These are phyloP conservation scores for Pandemis heparana DNA, from an alignment of 2,888 invertebrate species.

Conservation along the genomic window DNA sequence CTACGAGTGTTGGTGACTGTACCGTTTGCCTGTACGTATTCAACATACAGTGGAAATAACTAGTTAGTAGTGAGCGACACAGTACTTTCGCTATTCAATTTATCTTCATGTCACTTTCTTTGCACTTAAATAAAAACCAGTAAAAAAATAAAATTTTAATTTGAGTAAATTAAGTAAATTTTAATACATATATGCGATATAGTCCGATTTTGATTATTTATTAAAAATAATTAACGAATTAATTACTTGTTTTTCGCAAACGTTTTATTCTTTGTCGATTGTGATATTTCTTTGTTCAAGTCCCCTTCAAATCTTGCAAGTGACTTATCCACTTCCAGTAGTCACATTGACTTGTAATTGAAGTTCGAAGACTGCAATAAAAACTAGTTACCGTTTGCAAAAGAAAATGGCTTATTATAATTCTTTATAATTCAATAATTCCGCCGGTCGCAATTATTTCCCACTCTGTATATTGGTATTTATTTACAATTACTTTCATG, in stretches of 20 bases:
- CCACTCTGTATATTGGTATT: background rate
- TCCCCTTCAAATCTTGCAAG: too few relatives aligned
- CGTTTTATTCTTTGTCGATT: too few relatives aligned
- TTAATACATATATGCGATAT: background rate
- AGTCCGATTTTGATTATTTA: too few relatives aligned
- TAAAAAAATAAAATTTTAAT: background rate
- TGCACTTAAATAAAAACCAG: background rate
- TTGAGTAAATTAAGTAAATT: background rate
- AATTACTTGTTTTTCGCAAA: too few relatives aligned
- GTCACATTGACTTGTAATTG: too few relatives aligned
- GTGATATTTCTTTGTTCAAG: too few relatives aligned
- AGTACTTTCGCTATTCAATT: background rate
- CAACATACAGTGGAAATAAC: background rate
- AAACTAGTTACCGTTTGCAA: too few relatives aligned
- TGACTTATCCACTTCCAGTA: too few relatives aligned
- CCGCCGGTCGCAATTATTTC: background rate
- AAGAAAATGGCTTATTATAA: too few relatives aligned
- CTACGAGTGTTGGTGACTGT: too few relatives aligned
- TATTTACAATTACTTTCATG: constrained; percentile 14
- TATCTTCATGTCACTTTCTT: background rate
- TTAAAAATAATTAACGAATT: too few relatives aligned
- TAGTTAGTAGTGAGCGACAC: background rate
- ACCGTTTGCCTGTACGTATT: background rate
- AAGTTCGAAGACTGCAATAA: too few relatives aligned
- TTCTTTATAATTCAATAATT: background rate